These are phyloP conservation scores for Pheucticus melanocephalus DNA, from an alignment of 2,113 vertebrate genomes.

Conservation along the genomic window DNA sequence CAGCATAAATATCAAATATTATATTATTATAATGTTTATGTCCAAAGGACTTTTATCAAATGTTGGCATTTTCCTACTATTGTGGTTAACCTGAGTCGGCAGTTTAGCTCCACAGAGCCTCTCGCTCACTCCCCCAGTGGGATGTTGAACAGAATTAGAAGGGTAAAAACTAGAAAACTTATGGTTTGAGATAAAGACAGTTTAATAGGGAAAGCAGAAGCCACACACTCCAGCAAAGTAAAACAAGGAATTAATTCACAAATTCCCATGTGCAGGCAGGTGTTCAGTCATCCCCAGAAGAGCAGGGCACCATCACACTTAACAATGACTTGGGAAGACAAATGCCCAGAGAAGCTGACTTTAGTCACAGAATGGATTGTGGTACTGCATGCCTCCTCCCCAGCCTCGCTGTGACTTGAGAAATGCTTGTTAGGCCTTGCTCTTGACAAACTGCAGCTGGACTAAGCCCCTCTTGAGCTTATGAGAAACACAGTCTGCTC, in stretches of 20 bases:
- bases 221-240: neutral
- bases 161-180: neutral
- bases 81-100: neutral
- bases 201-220: neutral
- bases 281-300: neutral
- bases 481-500: neutral
- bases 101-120: neutral
- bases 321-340: neutral
- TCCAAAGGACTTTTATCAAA: neutral
- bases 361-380: neutral
- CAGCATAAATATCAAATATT: neutral
- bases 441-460: neutral
- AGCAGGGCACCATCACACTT: neutral
- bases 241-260: neutral
- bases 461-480: neutral
- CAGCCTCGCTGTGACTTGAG: neutral
- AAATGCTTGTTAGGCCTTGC: neutral
- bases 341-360: neutral
- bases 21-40: neutral
- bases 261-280: neutral
- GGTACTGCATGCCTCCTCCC: neutral
- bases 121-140: rapidly evolving
- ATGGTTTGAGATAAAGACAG: neutral
- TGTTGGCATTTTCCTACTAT: neutral
- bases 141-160: neutral